Evolutionary conservation across 2,888 invertebrate genomes (phyloP), one percentile per base, ranked within the genome.

Genomic region (Tetanocera ferruginea): DNA sequence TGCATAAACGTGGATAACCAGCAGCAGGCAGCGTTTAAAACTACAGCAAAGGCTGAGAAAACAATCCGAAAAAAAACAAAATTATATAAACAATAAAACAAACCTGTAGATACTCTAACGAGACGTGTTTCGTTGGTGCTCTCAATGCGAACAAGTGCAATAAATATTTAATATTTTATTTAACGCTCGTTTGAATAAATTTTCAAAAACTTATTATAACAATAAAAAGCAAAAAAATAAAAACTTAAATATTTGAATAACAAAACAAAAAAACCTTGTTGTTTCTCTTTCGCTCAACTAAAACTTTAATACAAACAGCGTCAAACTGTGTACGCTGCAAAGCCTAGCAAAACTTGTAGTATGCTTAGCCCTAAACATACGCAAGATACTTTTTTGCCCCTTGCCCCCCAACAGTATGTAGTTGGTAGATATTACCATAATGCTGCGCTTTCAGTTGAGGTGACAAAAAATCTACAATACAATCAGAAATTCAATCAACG

Each of bases 401-500:
- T 34, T 43, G 55, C 60, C 51, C 52, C 9, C 52, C 43, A 25
- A 49, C 60, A 34, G 34, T 70, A 70, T 76, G 70, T 62, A 60
- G n/a, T 31, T 43, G 52, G 73, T 62, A 25, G 49, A 75, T 37
- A 60, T 64, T 43, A 25, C 62, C 62, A 62, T 73, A 17, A 9
- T 34, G 31, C 11, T 64, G 64, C 49, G 23, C 23, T 72, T 62
- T 73, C 70, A 69, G 51, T 69, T 71, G 72, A 72, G 52, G 31
- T 71, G 60, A 23, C 62, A 55, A 23, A 74, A 9, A 76, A 72
- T 62, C 76, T 85, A 64, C 81, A 83, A 25, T 80, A 74, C 79
- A 84, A 85, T 81, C 83, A 84, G 73, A 83, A 81, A 77, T 80
- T 85, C 73, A 86, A 83, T 74, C 83, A 81, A 71, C 87, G 86